These are phyloP conservation scores for Cephus sareptanus DNA, from an alignment of 2,888 invertebrate species.

Conservation along the genomic window DNA sequence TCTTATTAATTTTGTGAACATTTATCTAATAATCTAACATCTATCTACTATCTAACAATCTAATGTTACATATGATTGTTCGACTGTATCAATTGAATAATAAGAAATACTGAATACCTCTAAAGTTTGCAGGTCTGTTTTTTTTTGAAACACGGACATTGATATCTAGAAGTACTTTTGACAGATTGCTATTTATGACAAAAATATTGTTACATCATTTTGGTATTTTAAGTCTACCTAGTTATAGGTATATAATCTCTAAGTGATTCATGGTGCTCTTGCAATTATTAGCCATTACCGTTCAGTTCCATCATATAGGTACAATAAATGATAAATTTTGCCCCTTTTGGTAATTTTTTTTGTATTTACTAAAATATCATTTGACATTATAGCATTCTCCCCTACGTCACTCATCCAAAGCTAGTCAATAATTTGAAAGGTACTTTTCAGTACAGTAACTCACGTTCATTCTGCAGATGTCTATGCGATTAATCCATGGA, in stretches of 20 bases:
- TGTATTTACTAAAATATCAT: background rate
- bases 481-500: background rate
- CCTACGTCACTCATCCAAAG: background rate
- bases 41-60: background rate
- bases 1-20: conserved; percentile 7
- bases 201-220: no score
- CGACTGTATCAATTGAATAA: no score
- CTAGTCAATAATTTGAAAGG: background rate
- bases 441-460: background rate
- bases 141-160: background rate
- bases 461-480: background rate
- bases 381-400: background rate
- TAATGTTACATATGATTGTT: background rate
- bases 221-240: no score
- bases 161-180: background rate
- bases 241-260: no score
- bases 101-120: background rate
- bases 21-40: no score
- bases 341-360: background rate
- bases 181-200: background rate
- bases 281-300: no score
- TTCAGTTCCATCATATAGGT: no score
- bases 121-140: background rate
- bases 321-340: no score
- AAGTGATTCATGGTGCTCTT: no score